phyloP scores from a whole-genome alignment of 2,797 vertebrate genomes.

The Amblyopsis hoosieri region DNA sequence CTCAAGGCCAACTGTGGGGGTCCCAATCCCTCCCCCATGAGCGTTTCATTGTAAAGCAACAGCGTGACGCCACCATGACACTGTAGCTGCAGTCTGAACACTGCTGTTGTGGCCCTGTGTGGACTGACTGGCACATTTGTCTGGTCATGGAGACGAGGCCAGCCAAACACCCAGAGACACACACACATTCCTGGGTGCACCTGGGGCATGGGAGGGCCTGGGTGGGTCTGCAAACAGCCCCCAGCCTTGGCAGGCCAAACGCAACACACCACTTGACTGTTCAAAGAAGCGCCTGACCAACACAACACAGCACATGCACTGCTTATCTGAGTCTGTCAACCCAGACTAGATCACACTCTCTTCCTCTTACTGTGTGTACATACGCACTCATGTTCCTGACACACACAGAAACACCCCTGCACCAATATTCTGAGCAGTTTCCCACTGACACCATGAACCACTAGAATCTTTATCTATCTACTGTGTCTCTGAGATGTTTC shows the following conservation, averaged over 20 bases:
- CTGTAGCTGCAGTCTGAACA: too few species aligned
- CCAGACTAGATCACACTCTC: conserved; percentile 34
- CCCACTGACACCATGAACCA: too few species aligned
- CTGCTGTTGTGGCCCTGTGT: too few species aligned
- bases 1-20: too few species aligned
- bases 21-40: too few species aligned
- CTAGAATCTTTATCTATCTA: too few species aligned
- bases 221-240: conserved; percentile 42
- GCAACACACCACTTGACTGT: conserved; percentile 37
- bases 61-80: too few species aligned
- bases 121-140: conserved; percentile 12
- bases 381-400: not conserved
- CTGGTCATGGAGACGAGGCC: conserved; percentile 58
- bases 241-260: conserved; percentile 13
- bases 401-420: conserved; percentile 7
- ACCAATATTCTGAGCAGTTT: conserved; percentile 7
- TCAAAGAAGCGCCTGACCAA: conserved; percentile 56
- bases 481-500: too few species aligned
- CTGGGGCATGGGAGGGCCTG: conserved; percentile 58
- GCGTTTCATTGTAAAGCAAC: too few species aligned
- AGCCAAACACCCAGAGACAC: conserved; percentile 31
- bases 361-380: not conserved
- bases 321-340: conserved; percentile 45
- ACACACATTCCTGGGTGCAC: conserved; percentile 65
- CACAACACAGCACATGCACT: conserved; percentile 52